Base-by-base conservation (phyloP, 2,797 vertebrate species). In the Enteromius argenteus region DNA sequence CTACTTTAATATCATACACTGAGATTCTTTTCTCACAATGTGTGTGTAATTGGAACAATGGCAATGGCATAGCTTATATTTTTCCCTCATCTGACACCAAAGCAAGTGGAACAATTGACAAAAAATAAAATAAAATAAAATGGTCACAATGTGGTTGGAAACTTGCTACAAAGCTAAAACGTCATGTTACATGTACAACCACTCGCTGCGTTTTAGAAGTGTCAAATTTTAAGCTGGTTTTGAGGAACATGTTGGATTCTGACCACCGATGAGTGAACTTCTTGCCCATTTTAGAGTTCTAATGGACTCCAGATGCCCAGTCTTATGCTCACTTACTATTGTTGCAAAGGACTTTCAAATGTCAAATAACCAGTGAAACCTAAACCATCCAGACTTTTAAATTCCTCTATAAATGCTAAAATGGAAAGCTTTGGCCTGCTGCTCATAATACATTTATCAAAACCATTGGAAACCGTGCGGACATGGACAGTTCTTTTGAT, bases 341-440 rank as follows among this genome's bases (percentile, higher is more conserved):
- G 68, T 87, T 77, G 87, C 60, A 79, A 84, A 87, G 88, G 80
- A 73, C 62, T 87, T 87, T 86, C 76, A 83, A 84, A 87, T 88
- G 85, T 86, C 81, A 86, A 85, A 87, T 85, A 79, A 85, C 79
- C 77, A 85, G 60, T 60, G 46, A 88, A 90, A 87, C 72, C 30
- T 64, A 73, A 87, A 81, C 62, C 53, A 72, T 46, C 19, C 73
- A 69, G 69, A 84, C 76, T 23, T 80, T 83, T 84, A 68, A 44
- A 80, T 66, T 69, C 19, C 32, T 76, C 19, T 53, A 62, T 69
- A 80, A 84, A 86, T 44, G 37, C 32, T 60, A n/a, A 79, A 53
- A 64, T 49, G 42, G n/a, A 83, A 23, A 64, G 10, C 35, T 67
- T 60, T 81, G 60, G 37, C 51, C 66, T 23, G 23, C 7, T 53